A percentile compares a stretch with the other conserved stretches of the same genome.
Evolutionary conservation across 2,797 vertebrate species (phyloP).

Genomic region (Rachycentron canadum): DNA sequence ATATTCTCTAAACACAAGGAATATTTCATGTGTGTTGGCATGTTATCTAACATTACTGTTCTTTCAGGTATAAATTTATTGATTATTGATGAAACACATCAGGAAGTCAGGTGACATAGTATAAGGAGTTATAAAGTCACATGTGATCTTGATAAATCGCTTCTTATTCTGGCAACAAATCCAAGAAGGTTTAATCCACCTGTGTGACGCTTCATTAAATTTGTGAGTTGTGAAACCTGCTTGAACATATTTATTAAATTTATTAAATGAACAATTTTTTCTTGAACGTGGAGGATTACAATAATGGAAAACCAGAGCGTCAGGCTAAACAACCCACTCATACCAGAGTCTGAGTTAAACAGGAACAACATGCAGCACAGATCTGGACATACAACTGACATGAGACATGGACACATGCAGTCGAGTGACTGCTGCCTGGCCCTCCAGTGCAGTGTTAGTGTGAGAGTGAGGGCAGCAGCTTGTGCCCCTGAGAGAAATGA

Average conservation of each 20-base stretch:
- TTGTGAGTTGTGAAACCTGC: neutral
- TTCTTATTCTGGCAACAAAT: neutral
- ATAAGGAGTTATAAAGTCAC: no score
- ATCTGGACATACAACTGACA: neutral
- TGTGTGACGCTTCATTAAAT: neutral
- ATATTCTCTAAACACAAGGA: no score
- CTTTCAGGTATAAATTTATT: no score
- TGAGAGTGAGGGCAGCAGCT: constrained; percentile 70
- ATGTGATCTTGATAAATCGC: neutral
- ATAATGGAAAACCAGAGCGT: neutral
- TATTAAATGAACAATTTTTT: neutral
- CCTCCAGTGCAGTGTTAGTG: constrained; percentile 56
- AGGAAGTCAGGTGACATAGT: no score
- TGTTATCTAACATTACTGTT: no score
- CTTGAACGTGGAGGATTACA: neutral
- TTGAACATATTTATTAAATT: neutral
- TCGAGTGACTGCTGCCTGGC: constrained; percentile 39
- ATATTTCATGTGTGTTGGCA: no score
- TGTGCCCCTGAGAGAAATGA: constrained; percentile 85
- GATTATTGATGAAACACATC: no score
- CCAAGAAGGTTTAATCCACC: neutral
- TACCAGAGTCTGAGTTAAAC: neutral
- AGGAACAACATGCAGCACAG: neutral
- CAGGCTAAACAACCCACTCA: neutral
- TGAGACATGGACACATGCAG: constrained; percentile 1